Evolutionary conservation across 2,888 invertebrate species (phyloP).

Genomic region (Hirtodrosophila histrioides): DNA sequence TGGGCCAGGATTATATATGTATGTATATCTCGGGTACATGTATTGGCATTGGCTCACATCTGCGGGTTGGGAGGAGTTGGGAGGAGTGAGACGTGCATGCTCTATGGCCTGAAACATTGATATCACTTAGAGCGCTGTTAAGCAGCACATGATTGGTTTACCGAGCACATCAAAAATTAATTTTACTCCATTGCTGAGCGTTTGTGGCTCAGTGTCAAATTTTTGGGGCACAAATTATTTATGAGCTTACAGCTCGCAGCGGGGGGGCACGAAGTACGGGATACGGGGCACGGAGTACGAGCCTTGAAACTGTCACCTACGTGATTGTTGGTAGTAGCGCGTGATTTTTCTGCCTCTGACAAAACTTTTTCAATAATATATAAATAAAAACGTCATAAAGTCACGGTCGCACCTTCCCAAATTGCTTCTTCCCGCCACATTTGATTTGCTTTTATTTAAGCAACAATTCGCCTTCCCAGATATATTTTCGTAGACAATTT

Average conservation of each 20-base stretch:
- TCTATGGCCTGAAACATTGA: slow-evolving; percentile 30
- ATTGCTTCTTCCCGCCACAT: slow-evolving; percentile 28
- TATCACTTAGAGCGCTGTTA: slow-evolving; percentile 25
- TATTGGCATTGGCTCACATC: slow-evolving; percentile 20
- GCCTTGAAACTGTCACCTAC: slow-evolving; percentile 61
- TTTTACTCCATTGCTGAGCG: slow-evolving; percentile 59
- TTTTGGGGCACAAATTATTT: slow-evolving; percentile 73
- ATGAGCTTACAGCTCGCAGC: slow-evolving; percentile 58
- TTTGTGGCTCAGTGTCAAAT: slow-evolving; percentile 40
- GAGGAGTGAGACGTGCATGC: no score
- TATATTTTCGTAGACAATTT: slow-evolving; percentile 64
- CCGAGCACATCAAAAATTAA: slow-evolving; percentile 75
- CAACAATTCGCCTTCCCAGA: slow-evolving; percentile 43
- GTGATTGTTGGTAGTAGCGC: slow-evolving; percentile 63
- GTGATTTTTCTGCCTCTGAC: slow-evolving; percentile 61
- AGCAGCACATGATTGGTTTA: slow-evolving; percentile 28
- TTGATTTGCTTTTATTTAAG: slow-evolving; percentile 49
- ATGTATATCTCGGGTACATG: not conserved
- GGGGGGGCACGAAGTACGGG: not conserved
- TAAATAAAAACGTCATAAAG: slow-evolving; percentile 84
- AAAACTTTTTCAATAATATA: slow-evolving; percentile 81
- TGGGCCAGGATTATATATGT: slow-evolving; percentile 3
- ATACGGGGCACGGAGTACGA: slow-evolving; percentile 1
- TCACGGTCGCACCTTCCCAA: slow-evolving; percentile 51
- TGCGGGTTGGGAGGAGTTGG: no score